Evolutionary conservation across 1,140 invertebrate genomes (phyloP).

Genomic region (Eurosta solidaginis): DNA sequence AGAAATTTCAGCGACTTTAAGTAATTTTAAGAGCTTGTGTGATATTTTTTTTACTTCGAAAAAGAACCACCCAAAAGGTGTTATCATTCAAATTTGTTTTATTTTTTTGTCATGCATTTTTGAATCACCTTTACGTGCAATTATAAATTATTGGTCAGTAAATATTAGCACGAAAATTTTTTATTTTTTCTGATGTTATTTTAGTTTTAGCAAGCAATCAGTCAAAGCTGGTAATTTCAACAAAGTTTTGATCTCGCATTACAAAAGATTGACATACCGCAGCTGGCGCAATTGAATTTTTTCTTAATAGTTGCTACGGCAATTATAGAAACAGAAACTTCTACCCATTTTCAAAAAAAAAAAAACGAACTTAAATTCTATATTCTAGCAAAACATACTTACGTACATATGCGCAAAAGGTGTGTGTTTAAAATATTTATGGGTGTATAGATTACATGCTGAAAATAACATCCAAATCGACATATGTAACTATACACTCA

Average conservation of each 20-base stretch:
- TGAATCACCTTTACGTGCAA: too few relatives aligned
- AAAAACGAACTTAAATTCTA: neutral
- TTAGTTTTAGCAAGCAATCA: constrained; percentile 1
- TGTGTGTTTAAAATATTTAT: too few relatives aligned
- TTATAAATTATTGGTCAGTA: too few relatives aligned
- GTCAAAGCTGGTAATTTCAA: neutral
- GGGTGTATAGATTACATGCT: too few relatives aligned
- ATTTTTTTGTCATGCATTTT: too few relatives aligned
- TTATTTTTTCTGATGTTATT: neutral
- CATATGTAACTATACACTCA: neutral
- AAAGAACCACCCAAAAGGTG: neutral
- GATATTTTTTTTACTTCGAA: too few relatives aligned
- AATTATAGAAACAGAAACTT: constrained; percentile 10
- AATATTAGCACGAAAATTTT: too few relatives aligned
- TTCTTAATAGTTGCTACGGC: constrained; percentile 8
- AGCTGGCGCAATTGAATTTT: neutral
- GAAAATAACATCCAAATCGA: neutral
- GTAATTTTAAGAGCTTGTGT: too few relatives aligned
- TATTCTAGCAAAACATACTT: neutral
- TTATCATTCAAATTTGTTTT: too few relatives aligned
- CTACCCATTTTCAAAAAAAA: neutral
- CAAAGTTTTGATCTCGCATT: neutral
- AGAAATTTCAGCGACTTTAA: too few relatives aligned
- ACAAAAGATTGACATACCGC: neutral
- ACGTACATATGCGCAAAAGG: neutral